phyloP scores from a whole-genome alignment of 1,140 invertebrate species.

The Heliothis subflexa region DNA sequence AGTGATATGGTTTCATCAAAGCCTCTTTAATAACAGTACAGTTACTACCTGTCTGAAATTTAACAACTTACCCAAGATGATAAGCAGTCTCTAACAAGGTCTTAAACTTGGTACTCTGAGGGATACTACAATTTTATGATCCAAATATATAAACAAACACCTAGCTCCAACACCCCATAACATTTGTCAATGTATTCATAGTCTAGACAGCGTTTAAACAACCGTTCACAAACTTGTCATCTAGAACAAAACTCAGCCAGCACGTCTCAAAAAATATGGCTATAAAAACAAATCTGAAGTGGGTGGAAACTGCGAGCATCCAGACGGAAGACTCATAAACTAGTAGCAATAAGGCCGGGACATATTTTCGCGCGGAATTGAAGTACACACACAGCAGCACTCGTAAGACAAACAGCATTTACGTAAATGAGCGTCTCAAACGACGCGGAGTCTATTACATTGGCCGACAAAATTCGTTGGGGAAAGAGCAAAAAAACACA shows the following conservation, averaged over 20 bases:
- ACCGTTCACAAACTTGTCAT: conserved; percentile 20
- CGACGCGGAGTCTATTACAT: conserved; percentile 64
- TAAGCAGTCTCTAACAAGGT: background rate
- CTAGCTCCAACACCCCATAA: background rate
- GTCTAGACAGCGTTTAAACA: conserved; percentile 1
- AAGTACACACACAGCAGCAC: conserved; percentile 33
- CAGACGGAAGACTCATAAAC: conserved; percentile 55
- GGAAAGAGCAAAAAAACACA: conserved; percentile 65
- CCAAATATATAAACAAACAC: conserved; percentile 8
- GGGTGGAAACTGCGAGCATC: conserved; percentile 46
- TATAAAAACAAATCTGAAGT: conserved; percentile 51
- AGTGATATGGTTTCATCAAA: background rate
- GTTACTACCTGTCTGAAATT: conserved; percentile 4
- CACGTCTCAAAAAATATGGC: conserved; percentile 36
- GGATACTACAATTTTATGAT: conserved; percentile 7
- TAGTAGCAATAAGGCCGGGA: conserved; percentile 51
- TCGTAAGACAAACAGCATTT: conserved; percentile 57
- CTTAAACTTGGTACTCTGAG: background rate
- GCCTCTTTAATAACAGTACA: background rate
- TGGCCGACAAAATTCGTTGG: conserved; percentile 59
- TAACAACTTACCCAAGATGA: background rate
- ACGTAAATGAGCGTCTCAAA: conserved; percentile 61
- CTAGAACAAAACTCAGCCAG: conserved; percentile 7
- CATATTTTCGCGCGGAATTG: conserved; percentile 57
- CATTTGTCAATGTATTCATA: conserved; percentile 5